Evolutionary conservation across 92 coral and sea anemone genomes (phyloP).

Genomic region (Bergia sp.): DNA sequence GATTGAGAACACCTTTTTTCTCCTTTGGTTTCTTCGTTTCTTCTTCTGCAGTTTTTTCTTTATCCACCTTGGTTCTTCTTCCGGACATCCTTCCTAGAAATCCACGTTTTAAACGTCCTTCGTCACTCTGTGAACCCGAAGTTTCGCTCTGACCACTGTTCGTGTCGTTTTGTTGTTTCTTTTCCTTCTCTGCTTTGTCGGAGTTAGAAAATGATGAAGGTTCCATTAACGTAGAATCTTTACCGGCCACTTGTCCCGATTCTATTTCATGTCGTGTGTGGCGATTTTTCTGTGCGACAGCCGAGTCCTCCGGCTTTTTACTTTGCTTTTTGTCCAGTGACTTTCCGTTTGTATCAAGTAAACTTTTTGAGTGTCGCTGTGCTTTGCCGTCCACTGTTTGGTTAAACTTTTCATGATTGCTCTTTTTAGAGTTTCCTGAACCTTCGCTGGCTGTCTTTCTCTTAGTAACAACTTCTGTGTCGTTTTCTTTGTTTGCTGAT

Average conservation of each 20-base stretch:
- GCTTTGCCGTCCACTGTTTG: neutral
- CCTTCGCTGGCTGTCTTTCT: conserved; percentile 13
- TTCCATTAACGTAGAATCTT: conserved; percentile 9
- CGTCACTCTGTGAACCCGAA: conserved; percentile 38
- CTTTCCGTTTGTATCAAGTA: conserved; percentile 7
- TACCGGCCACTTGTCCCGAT: neutral
- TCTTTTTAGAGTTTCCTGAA: conserved; percentile 41
- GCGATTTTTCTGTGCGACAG: neutral
- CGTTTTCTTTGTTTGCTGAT: conserved; percentile 30
- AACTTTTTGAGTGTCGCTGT: conserved; percentile 17
- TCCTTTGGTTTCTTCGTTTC: conserved; percentile 55
- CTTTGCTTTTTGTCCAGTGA: neutral
- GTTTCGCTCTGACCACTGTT: conserved; percentile 6
- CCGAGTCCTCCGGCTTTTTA: neutral
- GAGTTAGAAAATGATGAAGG: neutral
- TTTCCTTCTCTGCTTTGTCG: conserved; percentile 10
- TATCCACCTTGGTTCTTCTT: conserved; percentile 37
- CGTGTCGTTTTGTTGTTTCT: conserved; percentile 3
- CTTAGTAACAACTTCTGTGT: conserved; percentile 39
- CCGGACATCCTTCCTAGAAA: conserved; percentile 29
- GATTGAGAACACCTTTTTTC: conserved; percentile 72
- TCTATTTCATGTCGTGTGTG: neutral
- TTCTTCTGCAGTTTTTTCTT: conserved; percentile 46
- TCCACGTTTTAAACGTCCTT: conserved; percentile 29
- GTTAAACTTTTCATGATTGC: conserved; percentile 1